Evolutionary conservation across 2,797 vertebrate species (phyloP).

Genomic region (Microhierax caerulescens): DNA sequence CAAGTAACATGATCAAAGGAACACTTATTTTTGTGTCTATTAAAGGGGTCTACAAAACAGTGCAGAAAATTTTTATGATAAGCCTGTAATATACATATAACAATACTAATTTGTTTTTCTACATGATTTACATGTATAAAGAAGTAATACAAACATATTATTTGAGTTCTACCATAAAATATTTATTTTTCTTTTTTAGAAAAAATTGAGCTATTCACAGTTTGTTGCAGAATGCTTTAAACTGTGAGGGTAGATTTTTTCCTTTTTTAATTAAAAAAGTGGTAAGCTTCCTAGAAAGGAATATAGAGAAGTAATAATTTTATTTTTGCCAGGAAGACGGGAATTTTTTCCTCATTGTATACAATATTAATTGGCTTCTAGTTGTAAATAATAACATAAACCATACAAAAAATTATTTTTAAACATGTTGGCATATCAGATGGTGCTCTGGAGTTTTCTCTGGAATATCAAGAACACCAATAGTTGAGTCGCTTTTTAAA

Average conservation of each 20-base stretch:
- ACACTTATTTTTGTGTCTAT: neutral
- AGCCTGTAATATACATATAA: neutral
- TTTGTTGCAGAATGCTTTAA: neutral
- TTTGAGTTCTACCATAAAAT: neutral
- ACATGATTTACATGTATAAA: neutral
- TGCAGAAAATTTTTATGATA: neutral
- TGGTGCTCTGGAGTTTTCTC: neutral
- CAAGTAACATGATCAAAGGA: conserved; percentile 17
- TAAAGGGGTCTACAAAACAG: neutral
- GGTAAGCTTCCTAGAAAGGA: neutral
- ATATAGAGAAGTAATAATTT: neutral
- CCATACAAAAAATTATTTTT: rapidly evolving
- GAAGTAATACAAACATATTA: neutral
- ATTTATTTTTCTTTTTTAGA: neutral
- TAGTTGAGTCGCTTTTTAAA: neutral
- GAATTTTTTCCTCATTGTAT: neutral
- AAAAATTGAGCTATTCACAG: neutral
- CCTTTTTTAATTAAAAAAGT: neutral
- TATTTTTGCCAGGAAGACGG: neutral
- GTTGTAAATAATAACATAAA: neutral
- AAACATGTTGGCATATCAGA: neutral
- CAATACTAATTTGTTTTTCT: neutral
- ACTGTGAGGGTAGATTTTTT: neutral
- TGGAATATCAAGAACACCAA: neutral
- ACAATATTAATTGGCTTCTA: neutral